Evolutionary conservation across 53 echinoderm and acorn worm genomes (phyloP).

Genomic region (Hippasteria phrygiana): DNA sequence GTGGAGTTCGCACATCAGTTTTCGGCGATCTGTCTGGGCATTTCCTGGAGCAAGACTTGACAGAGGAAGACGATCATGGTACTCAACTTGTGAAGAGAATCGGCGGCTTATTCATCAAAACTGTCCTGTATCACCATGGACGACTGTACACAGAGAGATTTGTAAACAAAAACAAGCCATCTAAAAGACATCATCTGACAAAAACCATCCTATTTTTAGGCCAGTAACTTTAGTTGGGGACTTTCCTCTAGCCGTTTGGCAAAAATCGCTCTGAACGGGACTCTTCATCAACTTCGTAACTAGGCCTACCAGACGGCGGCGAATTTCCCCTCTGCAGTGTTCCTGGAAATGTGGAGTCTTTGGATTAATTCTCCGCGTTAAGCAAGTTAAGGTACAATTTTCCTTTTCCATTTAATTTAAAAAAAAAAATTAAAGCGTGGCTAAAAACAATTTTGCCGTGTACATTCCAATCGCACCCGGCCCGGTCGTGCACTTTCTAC

Average conservation of each 20-base stretch:
- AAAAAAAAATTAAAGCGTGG: neutral
- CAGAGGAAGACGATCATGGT: conserved; percentile 38
- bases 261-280: too few relatives aligned
- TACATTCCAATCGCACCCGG: too few relatives aligned
- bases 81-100: conserved; percentile 54
- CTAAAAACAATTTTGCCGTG: neutral
- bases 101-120: conserved; percentile 27
- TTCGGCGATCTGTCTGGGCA: conserved; percentile 37
- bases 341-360: too few relatives aligned
- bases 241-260: too few relatives aligned
- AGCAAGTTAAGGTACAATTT: neutral
- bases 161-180: conserved; percentile 30
- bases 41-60: conserved; percentile 44
- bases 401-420: neutral
- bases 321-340: too few relatives aligned
- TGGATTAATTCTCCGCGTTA: too few relatives aligned
- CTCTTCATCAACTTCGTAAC: too few relatives aligned
- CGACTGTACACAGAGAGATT: conserved; percentile 31
- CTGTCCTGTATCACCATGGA: conserved; percentile 44
- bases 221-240: neutral
- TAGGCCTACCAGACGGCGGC: too few relatives aligned
- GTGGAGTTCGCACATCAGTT: neutral
- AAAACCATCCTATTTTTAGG: conserved; percentile 49
- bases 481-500: neutral
- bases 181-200: conserved; percentile 46